Evolutionary conservation across 2,888 invertebrate genomes (phyloP).

Genomic region (Cactoblastis cactorum): DNA sequence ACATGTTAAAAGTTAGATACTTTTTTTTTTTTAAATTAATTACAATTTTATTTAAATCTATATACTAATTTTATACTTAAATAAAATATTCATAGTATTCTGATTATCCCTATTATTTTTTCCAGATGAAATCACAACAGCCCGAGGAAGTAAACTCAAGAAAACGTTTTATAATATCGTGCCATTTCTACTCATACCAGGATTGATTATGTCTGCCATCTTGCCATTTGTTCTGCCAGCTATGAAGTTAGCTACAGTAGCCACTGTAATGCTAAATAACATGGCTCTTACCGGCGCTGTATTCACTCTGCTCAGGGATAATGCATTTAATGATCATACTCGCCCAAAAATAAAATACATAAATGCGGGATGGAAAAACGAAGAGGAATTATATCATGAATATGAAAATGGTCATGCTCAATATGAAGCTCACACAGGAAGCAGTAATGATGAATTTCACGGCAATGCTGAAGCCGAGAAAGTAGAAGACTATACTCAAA

Average conservation of each 20-base stretch:
- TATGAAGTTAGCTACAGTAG: slow-evolving; percentile 82
- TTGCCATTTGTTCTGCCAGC: slow-evolving; percentile 84
- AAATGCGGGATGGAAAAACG: slow-evolving; percentile 78
- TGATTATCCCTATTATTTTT: no score
- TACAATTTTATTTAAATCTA: no score
- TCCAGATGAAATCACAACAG: slow-evolving; percentile 42
- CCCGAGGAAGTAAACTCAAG: slow-evolving; percentile 48
- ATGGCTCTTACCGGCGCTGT: slow-evolving; percentile 82
- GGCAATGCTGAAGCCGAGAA: background rate
- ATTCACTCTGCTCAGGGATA: slow-evolving; percentile 77
- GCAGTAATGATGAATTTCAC: background rate
- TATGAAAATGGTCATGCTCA: background rate
- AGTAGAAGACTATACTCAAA: background rate
- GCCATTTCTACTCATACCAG: slow-evolving; percentile 81
- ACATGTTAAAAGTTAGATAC: no score
- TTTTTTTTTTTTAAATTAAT: no score
- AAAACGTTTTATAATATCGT: slow-evolving; percentile 60
- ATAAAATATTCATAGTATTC: no score
- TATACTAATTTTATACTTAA: no score
- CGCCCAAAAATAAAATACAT: slow-evolving; percentile 78
- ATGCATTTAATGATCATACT: slow-evolving; percentile 76
- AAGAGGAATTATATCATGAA: slow-evolving; percentile 33
- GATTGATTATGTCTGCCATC: slow-evolving; percentile 82
- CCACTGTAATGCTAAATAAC: slow-evolving; percentile 82
- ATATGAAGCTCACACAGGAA: background rate